Conservation (phyloP, 2,888 invertebrate genomes). For the Willowsia nigromaculata region DNA sequence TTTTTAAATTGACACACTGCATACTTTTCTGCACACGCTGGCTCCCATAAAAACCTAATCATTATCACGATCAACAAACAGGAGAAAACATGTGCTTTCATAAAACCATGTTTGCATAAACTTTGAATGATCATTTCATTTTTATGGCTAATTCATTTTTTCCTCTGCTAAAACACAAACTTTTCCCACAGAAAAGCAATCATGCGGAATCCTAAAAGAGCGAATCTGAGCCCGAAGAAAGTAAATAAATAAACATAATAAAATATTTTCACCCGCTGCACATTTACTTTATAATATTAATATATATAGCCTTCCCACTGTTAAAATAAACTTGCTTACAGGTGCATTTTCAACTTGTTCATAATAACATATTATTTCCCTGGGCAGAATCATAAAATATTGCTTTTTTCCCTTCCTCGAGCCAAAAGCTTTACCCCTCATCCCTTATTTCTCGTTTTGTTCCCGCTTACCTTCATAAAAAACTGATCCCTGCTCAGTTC, state of each 20-base stretch:
- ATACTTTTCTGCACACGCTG: no score
- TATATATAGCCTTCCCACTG: no score
- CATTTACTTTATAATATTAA: no score
- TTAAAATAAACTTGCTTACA: no score
- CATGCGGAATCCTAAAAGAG: background rate
- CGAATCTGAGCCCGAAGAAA: background rate
- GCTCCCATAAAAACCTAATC: background rate
- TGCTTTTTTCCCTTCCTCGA: background rate
- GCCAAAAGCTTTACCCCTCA: background rate
- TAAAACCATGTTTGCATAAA: background rate
- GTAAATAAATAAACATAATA: background rate
- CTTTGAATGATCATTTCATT: background rate
- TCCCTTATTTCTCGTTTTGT: background rate
- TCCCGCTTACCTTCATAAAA: background rate
- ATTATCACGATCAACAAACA: background rate
- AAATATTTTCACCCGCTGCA: no score
- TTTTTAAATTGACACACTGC: no score
- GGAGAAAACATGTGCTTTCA: background rate
- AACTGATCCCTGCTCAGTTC: background rate
- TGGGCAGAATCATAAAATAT: background rate
- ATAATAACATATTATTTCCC: no score
- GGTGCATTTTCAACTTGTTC: no score
- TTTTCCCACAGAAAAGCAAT: background rate
- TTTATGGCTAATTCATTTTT: background rate
- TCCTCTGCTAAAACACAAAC: background rate